These are phyloP conservation scores for Oryzias sinensis DNA, from an alignment of 2,797 vertebrate genomes.

Conservation along the genomic window DNA sequence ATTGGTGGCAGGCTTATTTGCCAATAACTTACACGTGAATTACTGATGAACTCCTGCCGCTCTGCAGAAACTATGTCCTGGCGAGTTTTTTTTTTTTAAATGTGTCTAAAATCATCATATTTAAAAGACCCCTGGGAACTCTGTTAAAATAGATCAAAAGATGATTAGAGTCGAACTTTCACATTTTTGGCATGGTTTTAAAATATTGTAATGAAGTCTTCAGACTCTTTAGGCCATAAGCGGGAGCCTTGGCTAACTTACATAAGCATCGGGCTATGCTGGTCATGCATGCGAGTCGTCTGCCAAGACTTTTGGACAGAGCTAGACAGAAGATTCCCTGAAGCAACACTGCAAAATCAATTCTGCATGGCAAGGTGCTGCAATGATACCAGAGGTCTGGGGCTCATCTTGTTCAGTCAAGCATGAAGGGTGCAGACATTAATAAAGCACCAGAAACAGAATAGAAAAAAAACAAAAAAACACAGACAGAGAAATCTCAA, in stretches of 20 bases:
- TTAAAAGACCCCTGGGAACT: no score
- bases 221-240: not conserved
- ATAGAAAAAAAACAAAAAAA: conserved; percentile 15
- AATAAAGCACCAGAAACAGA: conserved; percentile 68
- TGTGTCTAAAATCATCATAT: no score
- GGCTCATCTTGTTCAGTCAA: conserved; percentile 51
- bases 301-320: conserved; percentile 34
- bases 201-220: not conserved
- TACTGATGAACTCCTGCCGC: no score
- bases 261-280: conserved; percentile 6
- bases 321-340: conserved; percentile 37
- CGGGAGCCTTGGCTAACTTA: not conserved
- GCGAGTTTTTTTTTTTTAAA: no score
- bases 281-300: conserved; percentile 19
- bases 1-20: no score
- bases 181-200: no score
- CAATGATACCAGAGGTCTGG: conserved; percentile 56
- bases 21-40: no score
- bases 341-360: conserved; percentile 60
- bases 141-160: no score
- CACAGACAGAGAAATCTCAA: conserved; percentile 41
- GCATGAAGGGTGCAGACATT: conserved; percentile 70
- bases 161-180: no score
- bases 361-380: conserved; percentile 58
- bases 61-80: no score